These are phyloP conservation scores for Hypotaenidia philippensis DNA, from an alignment of 2,797 vertebrate species.

Conservation along the genomic window DNA sequence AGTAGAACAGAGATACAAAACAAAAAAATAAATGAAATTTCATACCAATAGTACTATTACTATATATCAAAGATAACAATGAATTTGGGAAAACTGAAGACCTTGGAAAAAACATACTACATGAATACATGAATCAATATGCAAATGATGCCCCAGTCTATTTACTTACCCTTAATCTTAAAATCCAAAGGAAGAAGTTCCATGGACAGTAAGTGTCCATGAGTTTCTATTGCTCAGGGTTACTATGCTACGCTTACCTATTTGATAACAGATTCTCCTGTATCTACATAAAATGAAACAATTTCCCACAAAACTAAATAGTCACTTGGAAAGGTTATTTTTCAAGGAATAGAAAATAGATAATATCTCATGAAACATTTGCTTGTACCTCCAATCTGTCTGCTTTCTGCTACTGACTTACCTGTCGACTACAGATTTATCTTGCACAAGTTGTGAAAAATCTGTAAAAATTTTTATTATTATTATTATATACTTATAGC, in stretches of 20 bases:
- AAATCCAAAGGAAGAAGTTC: not conserved
- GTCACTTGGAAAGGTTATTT: not conserved
- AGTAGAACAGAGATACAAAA: not conserved
- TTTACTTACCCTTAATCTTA: not conserved
- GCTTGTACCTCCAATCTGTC: not conserved
- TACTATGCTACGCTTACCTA: not conserved
- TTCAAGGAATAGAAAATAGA: not conserved
- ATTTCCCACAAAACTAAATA: not conserved
- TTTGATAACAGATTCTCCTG: not conserved
- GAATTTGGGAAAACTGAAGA: not conserved
- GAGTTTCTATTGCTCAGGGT: not conserved
- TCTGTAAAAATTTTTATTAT: not conserved
- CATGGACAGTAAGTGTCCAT: not conserved
- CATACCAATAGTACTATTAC: not conserved
- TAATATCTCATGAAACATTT: not conserved
- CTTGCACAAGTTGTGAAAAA: not conserved
- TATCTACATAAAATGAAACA: not conserved
- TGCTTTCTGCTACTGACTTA: not conserved
- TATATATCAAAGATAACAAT: not conserved
- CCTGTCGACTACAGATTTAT: not conserved
- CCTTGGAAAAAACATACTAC: not conserved
- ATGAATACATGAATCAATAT: not conserved
- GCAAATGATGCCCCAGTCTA: not conserved
- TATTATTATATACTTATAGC: not conserved
- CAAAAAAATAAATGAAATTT: not conserved